Base-by-base conservation (phyloP, 1,140 invertebrate species). In the Solenopsis fugax region DNA sequence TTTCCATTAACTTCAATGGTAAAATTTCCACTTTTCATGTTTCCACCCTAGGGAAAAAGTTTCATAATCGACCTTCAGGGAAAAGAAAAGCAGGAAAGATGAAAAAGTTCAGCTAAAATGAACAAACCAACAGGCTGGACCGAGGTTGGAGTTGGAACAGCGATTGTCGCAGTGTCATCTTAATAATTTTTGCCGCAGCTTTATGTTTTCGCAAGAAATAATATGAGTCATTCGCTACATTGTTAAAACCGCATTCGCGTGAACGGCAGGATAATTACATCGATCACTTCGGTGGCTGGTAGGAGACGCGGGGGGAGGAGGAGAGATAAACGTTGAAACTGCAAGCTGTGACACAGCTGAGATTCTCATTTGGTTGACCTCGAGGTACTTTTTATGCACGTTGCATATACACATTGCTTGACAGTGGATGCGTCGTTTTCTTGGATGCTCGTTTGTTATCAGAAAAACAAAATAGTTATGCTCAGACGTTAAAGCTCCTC, bases 181-280 rank as follows among this genome's bases (percentile, higher is more conserved):
- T 16, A 3, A 21, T 4, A 16, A 29, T 54, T 54, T n/a, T 29
- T 1, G 7, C 34, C 45, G 13, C 24, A 62, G 10, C 1, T 62
- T 58, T 1, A 13, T 45, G 13, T 10, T 29, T 10, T 58, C n/a
- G 1, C 7, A 18, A 7, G 56, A 60, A n/a, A 62, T 29, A 60
- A 76, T 29, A 45, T 77, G 73, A 24, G 21, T 60, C 73, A 77
- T n/a, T 54, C 71, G 50, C 9, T 2, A 9, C 21, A 52, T 24
- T 37, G 5, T 41, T 45, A n/a, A 77, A 77, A 77, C 21, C 21
- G 21, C 37, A 60, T 21, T 37, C 10, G 16, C 50, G 29, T 16
- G 13, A 6, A 62, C 9, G 24, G 16, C 5, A 52, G 29, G 18
- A 13, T 62, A 77, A 60, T 29, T 10, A 0, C 18, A 12, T 4